Base-by-base conservation (phyloP, 1,140 invertebrate genomes). In the Drosophila guanche region DNA sequence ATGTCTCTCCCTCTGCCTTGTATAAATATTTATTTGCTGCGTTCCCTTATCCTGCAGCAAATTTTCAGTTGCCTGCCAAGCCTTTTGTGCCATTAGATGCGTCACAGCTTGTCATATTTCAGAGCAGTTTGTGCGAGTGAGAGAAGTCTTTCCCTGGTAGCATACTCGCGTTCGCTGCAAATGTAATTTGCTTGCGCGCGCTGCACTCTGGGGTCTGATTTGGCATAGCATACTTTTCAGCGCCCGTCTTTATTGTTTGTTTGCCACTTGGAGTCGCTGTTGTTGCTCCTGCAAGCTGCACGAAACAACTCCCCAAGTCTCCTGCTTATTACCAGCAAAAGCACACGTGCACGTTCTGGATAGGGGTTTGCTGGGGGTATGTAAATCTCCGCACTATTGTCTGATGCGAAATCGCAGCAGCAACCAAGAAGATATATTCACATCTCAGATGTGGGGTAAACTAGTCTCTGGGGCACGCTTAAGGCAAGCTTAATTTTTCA, bases 401-500 rank as follows among this genome's bases (percentile, higher is more conserved):
- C 76, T 65, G 69, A 47, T 65, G 69, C 47, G 47, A 45, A 47
- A 57, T 60, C 62, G 22, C 16, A 41, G 16, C 29, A 50, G 25
- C 14, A 37, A 6, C 33, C 33, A 37, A 37, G 14, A 60, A 75
- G 61, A 75, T 60, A 37, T 52, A 75, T 43, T 60, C 53, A 43
- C 43, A 56, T 10, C 41, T 43, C 27, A 43, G 58, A 45, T 52
- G 48, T 20, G 29, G 29, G 59, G 52, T 52, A 55, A 74, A 57
- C 66, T 61, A 42, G 41, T 62, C 80, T 63, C 80, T 61, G 53
- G 81, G 77, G 81, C 68, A 58, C 57, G 57, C 74, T 85, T 85
- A 86, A 77, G 58, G 58, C 57, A 51, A 70, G 68, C 77, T 86
- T 85, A 81, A 88, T 86, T 86, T 86, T 86, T 81, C 83, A 86